Evolutionary conservation across 2,113 vertebrate genomes (phyloP), one percentile per base, ranked within the genome.

Genomic region (Rhinichthys klamathensis): DNA sequence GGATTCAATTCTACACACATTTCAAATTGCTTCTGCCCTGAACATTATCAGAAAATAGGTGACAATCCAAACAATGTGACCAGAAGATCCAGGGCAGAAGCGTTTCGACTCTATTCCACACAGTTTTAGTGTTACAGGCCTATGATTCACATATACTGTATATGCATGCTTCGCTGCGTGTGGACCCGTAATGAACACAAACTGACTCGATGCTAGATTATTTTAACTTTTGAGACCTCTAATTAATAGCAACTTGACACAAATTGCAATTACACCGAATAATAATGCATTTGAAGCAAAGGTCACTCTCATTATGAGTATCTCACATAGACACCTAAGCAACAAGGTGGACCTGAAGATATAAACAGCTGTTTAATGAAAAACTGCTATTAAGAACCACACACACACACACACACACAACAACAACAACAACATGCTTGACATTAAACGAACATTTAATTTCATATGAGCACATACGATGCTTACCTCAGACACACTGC

Each of bases 221-320:
- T 75, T 75, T 75, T 74, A 74, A 16, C 44, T 74, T 74, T 74
- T 30, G n/a, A 74, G 44, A 74, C 72, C 25, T 3, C 25, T 51
- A 51, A 74, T 74, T 75, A 75, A 49, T 27, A 30, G n/a, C 2
- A 25, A 25, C 41, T 25, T 73, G 21, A n/a, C 72, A 51, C 46
- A 18, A 25, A 61, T 51, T 75, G 44, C 12, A 75, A 75, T 75
- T 75, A 8, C 6, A 75, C 44, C 9, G 13, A 75, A 51, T 51
- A 51, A 75, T 44, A 51, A 75, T 75, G 13, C 6, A 49, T 75
- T 12, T 75, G 16, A 75, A 75, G 44, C 72, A 75, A 75, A 51
- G 72, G 44, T 75, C 72, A 49, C 12, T n/a, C 72, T 74, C 72
- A 51, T 75, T 51, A 75, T 21, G 4, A 0, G 23, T 21, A n/a